These are phyloP conservation scores for Lophura nycthemera DNA, from an alignment of 2,113 vertebrate species.

Conservation along the genomic window DNA sequence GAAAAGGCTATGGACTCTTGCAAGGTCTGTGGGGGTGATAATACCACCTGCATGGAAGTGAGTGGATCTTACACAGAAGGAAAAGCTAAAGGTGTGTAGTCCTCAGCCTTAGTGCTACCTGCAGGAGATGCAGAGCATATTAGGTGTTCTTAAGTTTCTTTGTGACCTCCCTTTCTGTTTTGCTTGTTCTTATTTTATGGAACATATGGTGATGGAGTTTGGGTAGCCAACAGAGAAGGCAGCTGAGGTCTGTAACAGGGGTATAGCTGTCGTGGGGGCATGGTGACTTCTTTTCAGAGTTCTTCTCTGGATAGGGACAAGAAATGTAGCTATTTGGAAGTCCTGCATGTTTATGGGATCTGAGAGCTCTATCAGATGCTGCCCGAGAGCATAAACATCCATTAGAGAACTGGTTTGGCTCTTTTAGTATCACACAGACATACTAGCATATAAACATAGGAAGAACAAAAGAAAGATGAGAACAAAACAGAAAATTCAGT, in stretches of 20 bases:
- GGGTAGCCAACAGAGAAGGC: neutral
- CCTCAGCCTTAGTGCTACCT: neutral
- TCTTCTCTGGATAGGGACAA: neutral
- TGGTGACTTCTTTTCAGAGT: neutral
- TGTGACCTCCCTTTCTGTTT: neutral
- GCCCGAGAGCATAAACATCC: neutral
- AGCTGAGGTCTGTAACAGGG: neutral
- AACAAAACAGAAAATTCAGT: neutral
- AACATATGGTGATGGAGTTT: neutral
- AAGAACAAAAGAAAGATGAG: neutral
- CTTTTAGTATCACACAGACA: neutral
- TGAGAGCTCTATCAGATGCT: neutral
- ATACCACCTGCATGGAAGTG: slow-evolving; percentile 80
- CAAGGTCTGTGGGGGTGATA: slow-evolving; percentile 89
- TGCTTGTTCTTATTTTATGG: neutral
- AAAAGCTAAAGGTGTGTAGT: slow-evolving; percentile 82
- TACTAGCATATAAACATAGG: neutral
- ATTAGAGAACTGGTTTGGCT: neutral
- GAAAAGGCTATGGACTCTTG: slow-evolving; percentile 83
- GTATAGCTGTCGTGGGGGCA: neutral
- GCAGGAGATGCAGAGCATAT: neutral
- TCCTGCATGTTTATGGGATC: neutral
- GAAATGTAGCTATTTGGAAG: neutral
- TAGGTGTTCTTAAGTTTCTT: neutral
- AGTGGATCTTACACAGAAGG: slow-evolving; percentile 84